A percentile compares a stretch with the other conserved stretches of the same genome.
These are phyloP conservation scores for Cephus pulcher DNA, from an alignment of 2,888 invertebrate species.

Conservation along the genomic window DNA sequence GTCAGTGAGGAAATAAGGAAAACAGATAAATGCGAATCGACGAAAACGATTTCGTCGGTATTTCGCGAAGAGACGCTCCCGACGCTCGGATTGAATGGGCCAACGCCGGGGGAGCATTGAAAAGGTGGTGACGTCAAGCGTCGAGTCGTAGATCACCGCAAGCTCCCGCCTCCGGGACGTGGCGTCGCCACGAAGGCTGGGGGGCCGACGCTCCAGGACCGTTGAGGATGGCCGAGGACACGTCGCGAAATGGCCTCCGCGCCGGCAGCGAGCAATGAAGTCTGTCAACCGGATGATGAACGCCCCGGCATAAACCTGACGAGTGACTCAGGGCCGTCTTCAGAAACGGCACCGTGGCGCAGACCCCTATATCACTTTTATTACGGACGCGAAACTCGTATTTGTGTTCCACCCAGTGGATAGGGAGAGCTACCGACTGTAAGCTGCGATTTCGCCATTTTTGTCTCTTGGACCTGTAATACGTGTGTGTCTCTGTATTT, in stretches of 20 bases:
- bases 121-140: constrained; percentile 52
- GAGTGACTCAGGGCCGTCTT: constrained; percentile 54
- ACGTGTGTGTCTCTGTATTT: background rate
- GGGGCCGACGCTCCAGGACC: constrained; percentile 13
- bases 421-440: background rate
- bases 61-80: background rate
- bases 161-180: constrained; percentile 44
- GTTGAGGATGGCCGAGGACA: constrained; percentile 28
- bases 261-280: constrained; percentile 52
- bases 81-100: constrained; percentile 40
- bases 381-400: constrained; percentile 40
- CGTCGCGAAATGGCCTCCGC: constrained; percentile 49
- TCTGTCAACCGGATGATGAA: constrained; percentile 60
- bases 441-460: background rate
- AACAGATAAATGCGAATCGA: background rate
- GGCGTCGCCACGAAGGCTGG: constrained; percentile 38
- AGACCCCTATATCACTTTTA: constrained; percentile 58
- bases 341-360: constrained; percentile 44
- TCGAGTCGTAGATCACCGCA: constrained; percentile 49
- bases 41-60: background rate
- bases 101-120: constrained; percentile 46
- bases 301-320: constrained; percentile 59
- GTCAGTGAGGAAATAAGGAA: background rate
- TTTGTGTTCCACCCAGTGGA: constrained; percentile 9
- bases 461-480: background rate